phyloP scores from a whole-genome alignment of 2,888 invertebrate genomes.

The Galeruca laticollis region DNA sequence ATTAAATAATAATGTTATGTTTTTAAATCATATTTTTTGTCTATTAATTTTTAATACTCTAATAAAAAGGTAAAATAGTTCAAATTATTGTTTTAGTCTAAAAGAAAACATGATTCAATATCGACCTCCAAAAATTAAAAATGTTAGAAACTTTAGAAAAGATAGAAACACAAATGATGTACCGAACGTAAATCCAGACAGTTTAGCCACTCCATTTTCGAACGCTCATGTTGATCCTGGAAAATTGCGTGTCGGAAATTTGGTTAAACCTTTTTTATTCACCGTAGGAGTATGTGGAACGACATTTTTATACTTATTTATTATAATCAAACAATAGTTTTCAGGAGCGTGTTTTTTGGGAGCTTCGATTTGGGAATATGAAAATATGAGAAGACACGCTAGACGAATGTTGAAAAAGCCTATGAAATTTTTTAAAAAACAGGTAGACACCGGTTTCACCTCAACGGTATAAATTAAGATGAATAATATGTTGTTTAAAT shows the following conservation, averaged over 20 bases:
- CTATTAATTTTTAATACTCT: conserved; percentile 11
- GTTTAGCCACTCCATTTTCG: conserved; percentile 65
- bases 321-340: conserved; percentile 58
- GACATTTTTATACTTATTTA: conserved; percentile 21
- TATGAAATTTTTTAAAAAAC: conserved; percentile 68
- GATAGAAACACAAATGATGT: conserved; percentile 49
- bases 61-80: not conserved
- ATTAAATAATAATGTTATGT: not conserved
- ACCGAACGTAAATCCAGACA: conserved; percentile 54
- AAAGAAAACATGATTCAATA: conserved; percentile 44
- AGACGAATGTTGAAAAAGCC: conserved; percentile 69
- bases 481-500: not conserved
- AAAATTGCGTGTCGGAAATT: conserved; percentile 65
- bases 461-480: conserved; percentile 46
- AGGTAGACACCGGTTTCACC: conserved; percentile 47
- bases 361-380: conserved; percentile 91
- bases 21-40: not conserved
- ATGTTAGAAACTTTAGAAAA: conserved; percentile 52
- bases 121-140: conserved; percentile 19
- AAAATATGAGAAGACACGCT: conserved; percentile 74
- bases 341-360: conserved; percentile 76
- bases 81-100: conserved; percentile 20
- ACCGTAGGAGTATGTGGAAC: conserved; percentile 72
- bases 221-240: conserved; percentile 66
- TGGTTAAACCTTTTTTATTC: conserved; percentile 76